Conservation (phyloP, 2,113 vertebrate genomes). For the Corynorhinus townsendii region DNA sequence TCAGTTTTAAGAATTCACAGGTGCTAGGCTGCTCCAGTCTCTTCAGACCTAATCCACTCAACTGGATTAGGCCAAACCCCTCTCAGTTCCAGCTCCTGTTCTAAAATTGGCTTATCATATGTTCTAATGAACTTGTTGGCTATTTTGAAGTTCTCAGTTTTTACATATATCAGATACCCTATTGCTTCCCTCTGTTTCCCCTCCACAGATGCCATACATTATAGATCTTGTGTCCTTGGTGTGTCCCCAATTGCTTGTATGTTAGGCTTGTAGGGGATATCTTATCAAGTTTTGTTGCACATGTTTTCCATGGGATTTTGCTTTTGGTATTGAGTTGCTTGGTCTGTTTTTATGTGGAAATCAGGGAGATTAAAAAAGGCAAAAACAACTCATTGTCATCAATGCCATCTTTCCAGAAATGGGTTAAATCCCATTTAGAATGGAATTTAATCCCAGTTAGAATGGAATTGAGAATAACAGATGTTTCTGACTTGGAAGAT, state of each 20-base stretch:
- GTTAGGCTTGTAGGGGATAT: background rate
- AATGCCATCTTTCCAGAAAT: background rate
- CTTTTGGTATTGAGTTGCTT: background rate
- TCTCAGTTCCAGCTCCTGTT: background rate
- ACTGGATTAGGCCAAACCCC: background rate
- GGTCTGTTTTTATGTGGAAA: background rate
- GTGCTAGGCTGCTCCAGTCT: background rate
- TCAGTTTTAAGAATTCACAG: background rate
- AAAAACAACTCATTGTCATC: background rate
- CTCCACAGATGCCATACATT: background rate
- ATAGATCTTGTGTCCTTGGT: background rate
- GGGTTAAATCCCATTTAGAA: background rate
- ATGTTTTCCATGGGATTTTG: slow-evolving; percentile 10
- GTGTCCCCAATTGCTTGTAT: background rate
- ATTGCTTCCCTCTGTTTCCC: background rate
- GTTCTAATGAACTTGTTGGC: background rate
- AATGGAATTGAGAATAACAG: background rate
- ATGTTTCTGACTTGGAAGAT: background rate
- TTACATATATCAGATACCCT: background rate
- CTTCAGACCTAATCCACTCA: background rate
- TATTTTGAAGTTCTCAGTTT: background rate
- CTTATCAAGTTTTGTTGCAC: background rate
- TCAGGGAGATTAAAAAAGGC: background rate
- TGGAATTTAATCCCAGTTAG: background rate
- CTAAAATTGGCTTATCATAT: background rate